Conservation (phyloP, 2,113 vertebrate species). For the Capreolus pygargus region DNA sequence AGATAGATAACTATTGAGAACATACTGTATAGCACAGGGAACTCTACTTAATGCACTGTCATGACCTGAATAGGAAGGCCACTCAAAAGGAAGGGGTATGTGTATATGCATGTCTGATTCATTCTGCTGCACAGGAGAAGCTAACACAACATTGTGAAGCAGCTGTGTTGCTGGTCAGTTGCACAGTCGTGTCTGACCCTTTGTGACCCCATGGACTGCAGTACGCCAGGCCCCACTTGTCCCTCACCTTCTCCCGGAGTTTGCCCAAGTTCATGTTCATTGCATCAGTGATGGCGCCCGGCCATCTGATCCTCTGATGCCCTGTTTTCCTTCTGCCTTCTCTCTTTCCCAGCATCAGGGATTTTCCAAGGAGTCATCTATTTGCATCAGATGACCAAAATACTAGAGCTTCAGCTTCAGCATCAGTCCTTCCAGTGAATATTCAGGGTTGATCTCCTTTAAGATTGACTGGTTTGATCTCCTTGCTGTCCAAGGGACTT, state of each 20-base stretch:
- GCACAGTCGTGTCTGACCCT: fast-evolving
- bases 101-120: not conserved
- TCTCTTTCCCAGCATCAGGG: not conserved
- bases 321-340: not conserved
- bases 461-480: not conserved
- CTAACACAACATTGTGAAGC: not conserved
- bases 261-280: not conserved
- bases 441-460: not conserved
- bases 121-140: not conserved
- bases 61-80: not conserved
- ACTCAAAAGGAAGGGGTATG: not conserved
- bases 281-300: fast-evolving
- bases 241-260: not conserved
- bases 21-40: not conserved
- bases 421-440: not conserved
- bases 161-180: not conserved
- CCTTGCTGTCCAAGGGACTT: not conserved
- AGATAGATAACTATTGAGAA: not conserved
- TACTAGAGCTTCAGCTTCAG: not conserved
- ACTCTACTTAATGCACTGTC: not conserved
- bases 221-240: not conserved
- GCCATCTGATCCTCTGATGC: not conserved
- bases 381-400: not conserved
- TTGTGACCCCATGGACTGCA: not conserved
- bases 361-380: not conserved